These are phyloP conservation scores for Aethes cnicana DNA, from an alignment of 2,888 invertebrate species.

Conservation along the genomic window DNA sequence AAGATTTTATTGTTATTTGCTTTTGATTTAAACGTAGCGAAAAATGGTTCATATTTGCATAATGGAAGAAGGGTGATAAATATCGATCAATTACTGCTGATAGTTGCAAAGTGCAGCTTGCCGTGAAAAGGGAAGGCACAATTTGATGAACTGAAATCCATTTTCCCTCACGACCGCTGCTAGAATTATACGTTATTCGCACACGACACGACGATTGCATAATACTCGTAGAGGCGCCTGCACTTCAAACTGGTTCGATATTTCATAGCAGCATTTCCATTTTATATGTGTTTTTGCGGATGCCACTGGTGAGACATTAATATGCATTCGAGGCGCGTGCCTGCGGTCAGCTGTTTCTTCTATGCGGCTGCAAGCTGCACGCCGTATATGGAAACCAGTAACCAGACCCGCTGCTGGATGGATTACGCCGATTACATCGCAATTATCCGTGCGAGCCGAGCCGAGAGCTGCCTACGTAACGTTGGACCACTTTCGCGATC, in stretches of 20 bases:
- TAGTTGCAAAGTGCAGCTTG: slow-evolving; percentile 31
- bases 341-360: slow-evolving; percentile 78
- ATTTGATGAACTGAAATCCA: slow-evolving; percentile 50
- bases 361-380: slow-evolving; percentile 75
- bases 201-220: slow-evolving; percentile 56
- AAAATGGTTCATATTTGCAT: slow-evolving; percentile 25
- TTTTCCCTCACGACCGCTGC: slow-evolving; percentile 42
- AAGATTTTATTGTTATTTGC: slow-evolving; percentile 18
- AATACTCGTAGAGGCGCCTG: slow-evolving; percentile 69
- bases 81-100: slow-evolving; percentile 40
- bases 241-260: slow-evolving; percentile 62
- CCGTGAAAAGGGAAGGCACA: slow-evolving; percentile 37
- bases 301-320: slow-evolving; percentile 69
- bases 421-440: slow-evolving; percentile 80
- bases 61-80: slow-evolving; percentile 36
- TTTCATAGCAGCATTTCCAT: slow-evolving; percentile 69
- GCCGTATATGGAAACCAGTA: slow-evolving; percentile 77
- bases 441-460: slow-evolving; percentile 69
- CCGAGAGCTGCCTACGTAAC: slow-evolving; percentile 57
- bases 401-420: slow-evolving; percentile 54
- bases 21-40: slow-evolving; percentile 14
- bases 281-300: slow-evolving; percentile 67
- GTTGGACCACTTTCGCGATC: slow-evolving; percentile 77
- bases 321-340: slow-evolving; percentile 78
- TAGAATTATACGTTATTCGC: slow-evolving; percentile 48